Base-by-base conservation (phyloP, 2,888 invertebrate genomes). In the Panzeria rudis region DNA sequence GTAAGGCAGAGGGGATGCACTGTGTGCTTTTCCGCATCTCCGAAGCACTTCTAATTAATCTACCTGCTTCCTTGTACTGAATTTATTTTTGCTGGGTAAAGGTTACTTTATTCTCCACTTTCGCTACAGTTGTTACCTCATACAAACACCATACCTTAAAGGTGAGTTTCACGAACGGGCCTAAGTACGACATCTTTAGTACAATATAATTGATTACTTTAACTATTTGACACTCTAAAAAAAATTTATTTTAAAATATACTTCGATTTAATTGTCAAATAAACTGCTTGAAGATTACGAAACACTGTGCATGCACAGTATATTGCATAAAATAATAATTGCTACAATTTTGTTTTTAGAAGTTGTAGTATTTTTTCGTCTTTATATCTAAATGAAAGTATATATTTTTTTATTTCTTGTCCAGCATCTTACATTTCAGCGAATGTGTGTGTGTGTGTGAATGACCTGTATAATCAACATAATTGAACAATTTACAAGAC, bases 401-500 rank as follows among this genome's bases (percentile, higher is more conserved):
- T 32, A 59, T 56, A 32, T 47, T 29, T 25, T 38, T 25, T 13
- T 15, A 15, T 52, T 25, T 32, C 47, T 59, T 20, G 61, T 50
- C 61, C 73, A 61, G 47, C 35, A 13, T 62, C 29, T 25, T 1
- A n/a, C 41, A 54, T 41, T 11, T 9, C n/a, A n/a, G 25, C 44
- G 25, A 8, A 15, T 61, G 38, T 59, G 8, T 62, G 15, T 23
- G 41, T 72, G 32, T 44, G 56, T 75, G 81, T 81, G 75, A 75
- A 76, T 75, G 81, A 75, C 76, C 75, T 25, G 81, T n/a, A 69
- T 62, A 68, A 76, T 68, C 69, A 69, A 35, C 64, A 64, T 84
- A 84, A 84, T 76, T 80, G 84, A 72, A 72, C 59, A 80, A 68
- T 71, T 76, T 72, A 80, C 75, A 84, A 72, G 73, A 41, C 64